Evolutionary conservation across 2,113 vertebrate species (phyloP).

Genomic region (Cariama cristata): DNA sequence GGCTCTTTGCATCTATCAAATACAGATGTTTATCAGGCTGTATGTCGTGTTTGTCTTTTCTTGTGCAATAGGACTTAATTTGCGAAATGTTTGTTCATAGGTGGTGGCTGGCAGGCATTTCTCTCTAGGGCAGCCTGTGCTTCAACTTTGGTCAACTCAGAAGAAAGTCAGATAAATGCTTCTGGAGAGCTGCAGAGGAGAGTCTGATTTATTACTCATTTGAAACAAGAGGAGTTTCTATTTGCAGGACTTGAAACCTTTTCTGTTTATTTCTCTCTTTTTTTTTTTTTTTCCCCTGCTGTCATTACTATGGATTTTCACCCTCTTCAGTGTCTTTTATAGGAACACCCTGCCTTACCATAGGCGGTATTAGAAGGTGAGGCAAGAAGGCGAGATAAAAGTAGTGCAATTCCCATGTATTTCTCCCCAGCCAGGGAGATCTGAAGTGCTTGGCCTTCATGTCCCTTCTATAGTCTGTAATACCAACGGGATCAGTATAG

Average conservation of each 20-base stretch:
- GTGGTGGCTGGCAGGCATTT: neutral
- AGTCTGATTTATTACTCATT: neutral
- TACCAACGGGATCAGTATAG: neutral
- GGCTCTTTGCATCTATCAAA: neutral
- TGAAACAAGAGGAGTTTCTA: neutral
- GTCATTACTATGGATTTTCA: neutral
- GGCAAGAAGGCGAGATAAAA: neutral
- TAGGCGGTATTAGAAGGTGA: neutral
- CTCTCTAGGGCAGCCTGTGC: neutral
- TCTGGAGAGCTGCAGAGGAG: neutral
- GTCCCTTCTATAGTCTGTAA: neutral
- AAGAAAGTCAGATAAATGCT: neutral
- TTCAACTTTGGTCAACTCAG: neutral
- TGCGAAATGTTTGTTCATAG: neutral
- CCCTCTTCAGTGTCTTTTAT: neutral
- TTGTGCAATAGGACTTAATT: neutral
- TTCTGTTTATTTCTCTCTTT: neutral
- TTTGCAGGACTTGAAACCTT: neutral
- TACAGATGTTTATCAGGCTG: neutral
- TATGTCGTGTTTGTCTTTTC: neutral
- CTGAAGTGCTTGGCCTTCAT: neutral
- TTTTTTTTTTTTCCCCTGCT: neutral
- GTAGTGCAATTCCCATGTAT: neutral
- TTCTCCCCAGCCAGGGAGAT: neutral
- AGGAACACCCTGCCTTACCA: neutral